Base-by-base conservation (phyloP, 2,888 invertebrate species). In the Chelonus formosanus region DNA sequence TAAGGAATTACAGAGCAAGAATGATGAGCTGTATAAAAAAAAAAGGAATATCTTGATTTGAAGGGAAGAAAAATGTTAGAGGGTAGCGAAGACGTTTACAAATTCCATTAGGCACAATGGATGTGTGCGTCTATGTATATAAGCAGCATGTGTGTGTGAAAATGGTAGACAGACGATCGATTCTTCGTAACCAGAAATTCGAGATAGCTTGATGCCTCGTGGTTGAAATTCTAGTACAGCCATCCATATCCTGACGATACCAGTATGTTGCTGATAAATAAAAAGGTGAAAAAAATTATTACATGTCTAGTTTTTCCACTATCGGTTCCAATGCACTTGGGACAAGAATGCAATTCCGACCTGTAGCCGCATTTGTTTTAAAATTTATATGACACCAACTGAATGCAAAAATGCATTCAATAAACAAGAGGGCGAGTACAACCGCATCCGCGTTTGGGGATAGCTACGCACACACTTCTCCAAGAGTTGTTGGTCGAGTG, bases 91-190 rank as follows among this genome's bases (percentile, higher is more conserved):
- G 36, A 58, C 50, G 45, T 55, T 43, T 56, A 36, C 34, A 44
- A 63, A 67, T 58, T 54, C 54, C 53, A 67, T 40, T 32, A 57
- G 52, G 36, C 5, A 6, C 40, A 45, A 20, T 44, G 52, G 53
- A 48, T 10, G 53, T 32, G 34, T 65, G 53, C 7, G 35, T 45
- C 44, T 52, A 58, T 62, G 44, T n/a, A 20, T 5, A 53, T 47
- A 43, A 56, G 43, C 40, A 48, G 8, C 40, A 8, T 8, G 57
- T 58, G 45, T 58, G 52, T 47, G 58, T 50, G 43, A 10, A 44
- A 32, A 36, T 53, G 57, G 48, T 32, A 65, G 54, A 57, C 57
- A n/a, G 34, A 57, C 66, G 67, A 67, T 67, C 67, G 67, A 67
- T 67, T 63, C 53, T 58, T 67, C 57, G 62, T 52, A 44, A 31